Percentiles rank a stretch among this genome's conserved stretches.
phyloP scores from a whole-genome alignment of 2,888 invertebrate genomes.

The Papilio gigon region DNA sequence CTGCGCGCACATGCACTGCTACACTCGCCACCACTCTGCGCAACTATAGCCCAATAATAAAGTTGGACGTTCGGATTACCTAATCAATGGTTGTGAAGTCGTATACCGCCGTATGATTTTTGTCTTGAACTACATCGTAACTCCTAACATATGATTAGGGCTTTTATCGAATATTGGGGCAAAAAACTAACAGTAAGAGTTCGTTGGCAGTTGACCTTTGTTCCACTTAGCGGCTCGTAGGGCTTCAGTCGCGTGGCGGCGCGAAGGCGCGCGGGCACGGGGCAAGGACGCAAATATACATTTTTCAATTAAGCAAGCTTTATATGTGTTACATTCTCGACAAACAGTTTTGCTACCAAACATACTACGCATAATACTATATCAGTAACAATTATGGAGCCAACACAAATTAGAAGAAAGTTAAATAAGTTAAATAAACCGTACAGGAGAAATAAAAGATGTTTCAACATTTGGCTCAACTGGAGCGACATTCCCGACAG shows the following conservation, averaged over 20 bases:
- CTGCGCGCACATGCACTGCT: neutral
- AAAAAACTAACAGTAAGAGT: neutral
- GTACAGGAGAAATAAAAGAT: neutral
- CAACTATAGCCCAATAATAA: neutral
- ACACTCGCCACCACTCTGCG: neutral
- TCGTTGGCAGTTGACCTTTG: conserved; percentile 12
- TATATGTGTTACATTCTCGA: neutral
- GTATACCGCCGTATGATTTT: neutral
- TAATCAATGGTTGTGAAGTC: neutral
- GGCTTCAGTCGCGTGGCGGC: neutral
- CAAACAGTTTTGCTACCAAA: neutral
- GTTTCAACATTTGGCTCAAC: neutral
- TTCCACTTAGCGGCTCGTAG: neutral
- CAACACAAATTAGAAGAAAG: neutral
- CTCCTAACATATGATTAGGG: too few relatives aligned
- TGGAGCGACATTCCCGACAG: too few relatives aligned
- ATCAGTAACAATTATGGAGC: neutral
- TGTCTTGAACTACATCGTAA: neutral
- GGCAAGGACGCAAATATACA: conserved; percentile 2
- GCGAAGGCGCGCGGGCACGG: neutral
- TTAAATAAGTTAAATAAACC: neutral
- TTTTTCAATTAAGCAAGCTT: neutral
- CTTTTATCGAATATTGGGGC: too few relatives aligned
- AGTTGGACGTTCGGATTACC: too few relatives aligned
- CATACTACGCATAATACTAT: too few relatives aligned